A percentile compares a stretch with the other conserved stretches of the same genome.
Evolutionary conservation across 2,797 vertebrate genomes (phyloP).

Genomic region (Crax fasciolata): DNA sequence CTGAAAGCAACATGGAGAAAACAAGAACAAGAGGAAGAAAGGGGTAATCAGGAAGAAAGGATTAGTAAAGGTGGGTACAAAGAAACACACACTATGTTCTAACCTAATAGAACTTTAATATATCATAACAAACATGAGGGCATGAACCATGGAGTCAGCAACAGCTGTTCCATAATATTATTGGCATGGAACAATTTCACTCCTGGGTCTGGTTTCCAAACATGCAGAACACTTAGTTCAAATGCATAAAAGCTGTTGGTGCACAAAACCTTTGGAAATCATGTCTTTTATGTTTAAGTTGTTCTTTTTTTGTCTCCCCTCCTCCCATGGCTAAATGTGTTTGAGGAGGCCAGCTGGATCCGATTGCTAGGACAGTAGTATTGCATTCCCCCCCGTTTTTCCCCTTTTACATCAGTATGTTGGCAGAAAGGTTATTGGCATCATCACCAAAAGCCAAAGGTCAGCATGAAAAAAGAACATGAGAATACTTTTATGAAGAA

Average conservation of each 20-base stretch:
- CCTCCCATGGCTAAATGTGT: background rate
- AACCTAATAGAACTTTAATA: background rate
- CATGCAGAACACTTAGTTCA: background rate
- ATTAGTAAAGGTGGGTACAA: background rate
- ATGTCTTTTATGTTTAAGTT: background rate
- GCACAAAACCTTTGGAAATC: slow-evolving; percentile 28
- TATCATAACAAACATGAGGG: background rate
- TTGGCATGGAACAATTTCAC: background rate
- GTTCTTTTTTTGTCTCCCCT: background rate
- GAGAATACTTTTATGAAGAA: slow-evolving; percentile 50
- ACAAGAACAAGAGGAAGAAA: background rate
- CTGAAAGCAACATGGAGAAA: background rate
- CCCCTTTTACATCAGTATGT: slow-evolving; percentile 64
- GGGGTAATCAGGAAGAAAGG: background rate
- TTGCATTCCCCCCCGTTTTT: background rate
- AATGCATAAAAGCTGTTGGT: slow-evolving; percentile 39
- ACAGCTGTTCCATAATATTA: background rate
- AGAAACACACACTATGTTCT: background rate
- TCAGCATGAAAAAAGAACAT: slow-evolving; percentile 30
- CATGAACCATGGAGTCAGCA: background rate
- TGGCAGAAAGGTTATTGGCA: slow-evolving; percentile 74
- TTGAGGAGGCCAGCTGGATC: slow-evolving; percentile 63
- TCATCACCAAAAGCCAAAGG: slow-evolving; percentile 52
- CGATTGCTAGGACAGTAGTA: slow-evolving; percentile 71
- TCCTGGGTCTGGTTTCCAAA: slow-evolving; percentile 29